Evolutionary conservation across 2,797 vertebrate species (phyloP).

Genomic region (Clarias platycephalus): DNA sequence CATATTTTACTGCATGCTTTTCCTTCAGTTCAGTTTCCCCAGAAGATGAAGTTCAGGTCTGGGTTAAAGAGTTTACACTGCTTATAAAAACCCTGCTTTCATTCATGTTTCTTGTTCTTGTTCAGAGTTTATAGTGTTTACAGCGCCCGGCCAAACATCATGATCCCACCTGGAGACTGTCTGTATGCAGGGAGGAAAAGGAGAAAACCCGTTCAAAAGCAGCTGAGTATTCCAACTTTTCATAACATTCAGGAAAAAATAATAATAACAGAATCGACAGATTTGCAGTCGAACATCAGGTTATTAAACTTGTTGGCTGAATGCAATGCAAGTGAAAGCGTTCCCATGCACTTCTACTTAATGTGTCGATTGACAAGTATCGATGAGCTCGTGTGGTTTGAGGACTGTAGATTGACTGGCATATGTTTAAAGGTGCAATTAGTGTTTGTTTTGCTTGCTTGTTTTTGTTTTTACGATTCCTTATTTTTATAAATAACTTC

Average conservation of each 20-base stretch:
- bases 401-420: not conserved
- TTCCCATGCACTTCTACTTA: not conserved
- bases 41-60: not conserved
- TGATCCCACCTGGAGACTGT: slow-evolving; percentile 84
- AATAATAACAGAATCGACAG: not conserved
- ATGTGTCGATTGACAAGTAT: not conserved
- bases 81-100: not conserved
- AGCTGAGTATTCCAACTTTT: slow-evolving; percentile 70
- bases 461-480: not conserved
- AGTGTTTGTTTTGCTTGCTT: not conserved
- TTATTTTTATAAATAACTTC: not conserved
- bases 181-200: slow-evolving; percentile 84
- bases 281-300: no score
- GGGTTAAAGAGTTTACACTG: not conserved
- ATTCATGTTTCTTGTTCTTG: slow-evolving; percentile 14
- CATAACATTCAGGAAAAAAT: not conserved
- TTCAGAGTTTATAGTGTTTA: slow-evolving; percentile 35
- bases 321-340: not conserved
- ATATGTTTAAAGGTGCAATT: not conserved
- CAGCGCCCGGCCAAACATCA: slow-evolving; percentile 56
- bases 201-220: slow-evolving; percentile 84
- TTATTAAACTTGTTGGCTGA: not conserved
- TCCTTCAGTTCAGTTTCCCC: not conserved
- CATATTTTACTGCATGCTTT: not conserved
- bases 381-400: not conserved